These are phyloP conservation scores for Saturnia japonica DNA, from an alignment of 2,888 invertebrate genomes.

Conservation along the genomic window DNA sequence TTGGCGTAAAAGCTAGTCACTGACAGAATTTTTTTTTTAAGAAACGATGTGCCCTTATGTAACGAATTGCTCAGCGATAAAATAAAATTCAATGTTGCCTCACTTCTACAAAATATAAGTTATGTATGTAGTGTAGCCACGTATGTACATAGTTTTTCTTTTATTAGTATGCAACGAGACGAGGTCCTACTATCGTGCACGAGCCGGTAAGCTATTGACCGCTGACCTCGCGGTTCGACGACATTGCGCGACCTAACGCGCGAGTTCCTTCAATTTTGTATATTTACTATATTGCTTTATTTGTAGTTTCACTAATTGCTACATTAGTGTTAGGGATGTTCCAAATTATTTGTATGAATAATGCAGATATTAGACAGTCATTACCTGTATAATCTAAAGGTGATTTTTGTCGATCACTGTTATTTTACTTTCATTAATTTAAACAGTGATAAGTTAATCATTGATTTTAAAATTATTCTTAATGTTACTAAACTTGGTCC, in stretches of 20 bases:
- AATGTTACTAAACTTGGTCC: too few relatives aligned
- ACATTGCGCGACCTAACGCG: slow-evolving; percentile 41
- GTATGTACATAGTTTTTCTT: background rate
- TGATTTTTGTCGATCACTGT: too few relatives aligned
- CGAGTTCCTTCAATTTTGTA: slow-evolving; percentile 30
- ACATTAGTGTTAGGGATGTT: background rate
- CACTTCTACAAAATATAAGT: background rate
- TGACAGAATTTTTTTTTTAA: too few relatives aligned
- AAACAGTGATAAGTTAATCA: too few relatives aligned
- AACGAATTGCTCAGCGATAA: background rate
- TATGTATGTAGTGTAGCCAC: background rate
- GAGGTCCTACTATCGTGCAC: slow-evolving; percentile 16
- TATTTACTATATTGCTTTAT: slow-evolving; percentile 18
- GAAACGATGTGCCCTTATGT: background rate
- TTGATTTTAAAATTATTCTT: too few relatives aligned
- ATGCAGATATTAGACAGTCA: too few relatives aligned
- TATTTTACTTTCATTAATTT: too few relatives aligned
- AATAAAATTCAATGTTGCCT: background rate
- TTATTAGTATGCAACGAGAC: background rate
- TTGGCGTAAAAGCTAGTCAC: too few relatives aligned
- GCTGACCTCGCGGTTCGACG: slow-evolving; percentile 53
- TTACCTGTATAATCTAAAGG: too few relatives aligned
- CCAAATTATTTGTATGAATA: too few relatives aligned
- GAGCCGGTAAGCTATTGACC: slow-evolving; percentile 38
- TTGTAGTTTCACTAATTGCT: background rate